These are phyloP conservation scores for Vanessa atalanta DNA, from an alignment of 1,140 invertebrate species.

Conservation along the genomic window DNA sequence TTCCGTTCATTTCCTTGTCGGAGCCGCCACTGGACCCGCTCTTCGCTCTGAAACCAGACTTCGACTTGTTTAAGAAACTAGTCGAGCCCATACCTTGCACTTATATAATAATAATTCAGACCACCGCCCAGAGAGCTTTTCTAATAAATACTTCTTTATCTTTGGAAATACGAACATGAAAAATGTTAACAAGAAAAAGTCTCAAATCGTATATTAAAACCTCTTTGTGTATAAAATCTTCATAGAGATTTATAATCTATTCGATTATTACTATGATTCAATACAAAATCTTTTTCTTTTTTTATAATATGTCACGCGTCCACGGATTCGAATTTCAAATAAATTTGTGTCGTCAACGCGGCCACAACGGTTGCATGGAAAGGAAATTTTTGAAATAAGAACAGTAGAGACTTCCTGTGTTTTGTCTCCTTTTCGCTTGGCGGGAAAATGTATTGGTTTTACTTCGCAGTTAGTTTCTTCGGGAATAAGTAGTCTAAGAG, in stretches of 20 bases:
- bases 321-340: constrained; percentile 30
- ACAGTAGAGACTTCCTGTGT: constrained; percentile 58
- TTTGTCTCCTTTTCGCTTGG: constrained; percentile 55
- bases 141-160: constrained; percentile 38
- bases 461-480: constrained; percentile 58
- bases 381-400: constrained; percentile 50
- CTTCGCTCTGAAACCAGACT: constrained; percentile 60
- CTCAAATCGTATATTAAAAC: neutral
- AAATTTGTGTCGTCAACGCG: constrained; percentile 12
- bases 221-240: neutral
- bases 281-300: neutral
- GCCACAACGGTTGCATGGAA: constrained; percentile 40
- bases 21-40: constrained; percentile 70
- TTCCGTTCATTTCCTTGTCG: constrained; percentile 72
- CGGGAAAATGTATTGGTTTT: constrained; percentile 52
- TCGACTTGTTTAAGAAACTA: constrained; percentile 67
- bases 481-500: constrained; percentile 57
- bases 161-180: constrained; percentile 46
- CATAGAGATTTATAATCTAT: neutral
- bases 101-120: constrained; percentile 32
- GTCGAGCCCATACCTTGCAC: constrained; percentile 69
- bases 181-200: neutral
- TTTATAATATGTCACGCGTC: constrained; percentile 18
- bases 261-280: neutral
- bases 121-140: constrained; percentile 31